Base-by-base conservation (phyloP, 2,888 invertebrate genomes). In the Chydorus sphaericus region DNA sequence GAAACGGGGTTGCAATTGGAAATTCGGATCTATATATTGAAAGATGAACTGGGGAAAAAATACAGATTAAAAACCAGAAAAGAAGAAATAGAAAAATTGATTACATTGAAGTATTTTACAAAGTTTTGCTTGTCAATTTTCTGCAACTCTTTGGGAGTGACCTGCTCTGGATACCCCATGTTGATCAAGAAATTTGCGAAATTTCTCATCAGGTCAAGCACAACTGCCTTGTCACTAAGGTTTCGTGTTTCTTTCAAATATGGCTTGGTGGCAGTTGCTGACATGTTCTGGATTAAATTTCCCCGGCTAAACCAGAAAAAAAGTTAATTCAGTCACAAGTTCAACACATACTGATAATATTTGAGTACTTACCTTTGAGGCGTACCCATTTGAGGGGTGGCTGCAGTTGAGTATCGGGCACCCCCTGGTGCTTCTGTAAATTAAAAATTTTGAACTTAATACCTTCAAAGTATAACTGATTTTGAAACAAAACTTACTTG, bases 81-180 rank as follows among this genome's bases (percentile, higher is more conserved):
- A n/a, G n/a, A n/a, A n/a, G n/a, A n/a, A n/a, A n/a, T n/a, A n/a
- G n/a, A 3, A 39, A 14, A 23, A 39, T 20, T 14, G n/a, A 26
- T 44, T 44, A 44, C 44, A 44, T 44, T 44, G n/a, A 44, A 44
- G 11, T 44, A 44, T 44, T 44, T 44, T 2, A 44, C 20, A 44
- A 44, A 44, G 44, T 23, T 26, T 44, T 44, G 44, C 26, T 44
- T 44, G 26, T 44, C 44, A 7, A 44, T 44, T 23, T 44, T 44
- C 28, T 44, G 44, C 6, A 44, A 14, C 26, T 44, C 44, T 28
- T 44, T 44, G 44, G 23, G 44, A 44, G 23, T 44, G 14, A 44
- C 26, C 10, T 3, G 6, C 28, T 44, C 44, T 4, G 44, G 44
- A 26, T 14, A 44, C 10, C 44, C 44, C 10, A 3, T 10, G 11